phyloP scores from a whole-genome alignment of 2,797 vertebrate species.

The Dendrocincla fuliginosa region DNA sequence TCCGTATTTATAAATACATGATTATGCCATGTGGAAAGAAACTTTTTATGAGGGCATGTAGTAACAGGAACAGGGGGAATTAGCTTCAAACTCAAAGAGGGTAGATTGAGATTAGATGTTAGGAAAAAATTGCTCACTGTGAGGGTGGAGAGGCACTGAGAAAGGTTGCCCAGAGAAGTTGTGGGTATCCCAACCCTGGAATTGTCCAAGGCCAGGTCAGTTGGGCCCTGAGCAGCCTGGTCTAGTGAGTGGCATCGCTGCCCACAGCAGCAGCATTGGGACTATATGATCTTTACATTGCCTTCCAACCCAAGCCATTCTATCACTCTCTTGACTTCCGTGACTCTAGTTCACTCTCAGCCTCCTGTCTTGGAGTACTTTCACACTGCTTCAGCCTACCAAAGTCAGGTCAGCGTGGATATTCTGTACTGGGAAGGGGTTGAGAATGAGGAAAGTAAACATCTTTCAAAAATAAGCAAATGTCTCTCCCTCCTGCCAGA shows the following conservation, averaged over 20 bases:
- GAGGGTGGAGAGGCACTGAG: not conserved
- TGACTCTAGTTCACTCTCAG: accelerated
- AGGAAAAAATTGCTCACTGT: not conserved
- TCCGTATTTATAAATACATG: not conserved
- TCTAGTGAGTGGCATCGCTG: not conserved
- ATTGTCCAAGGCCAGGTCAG: not conserved
- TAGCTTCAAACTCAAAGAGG: not conserved
- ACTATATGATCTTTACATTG: not conserved
- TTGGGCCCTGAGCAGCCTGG: not conserved
- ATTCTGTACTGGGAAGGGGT: not conserved
- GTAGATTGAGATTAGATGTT: not conserved
- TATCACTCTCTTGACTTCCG: not conserved
- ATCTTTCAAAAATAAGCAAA: not conserved
- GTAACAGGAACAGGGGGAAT: not conserved
- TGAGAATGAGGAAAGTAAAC: not conserved
- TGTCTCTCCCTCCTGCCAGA: not conserved
- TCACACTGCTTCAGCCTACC: not conserved
- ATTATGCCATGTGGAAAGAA: not conserved
- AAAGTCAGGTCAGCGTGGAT: not conserved
- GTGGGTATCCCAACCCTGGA: not conserved
- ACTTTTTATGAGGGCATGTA: not conserved
- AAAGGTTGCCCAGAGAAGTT: not conserved
- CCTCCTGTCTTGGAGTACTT: not conserved
- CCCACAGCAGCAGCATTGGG: not conserved
- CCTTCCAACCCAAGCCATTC: not conserved